Conservation (phyloP, 2,888 invertebrate species). For the Idaea aversata region DNA sequence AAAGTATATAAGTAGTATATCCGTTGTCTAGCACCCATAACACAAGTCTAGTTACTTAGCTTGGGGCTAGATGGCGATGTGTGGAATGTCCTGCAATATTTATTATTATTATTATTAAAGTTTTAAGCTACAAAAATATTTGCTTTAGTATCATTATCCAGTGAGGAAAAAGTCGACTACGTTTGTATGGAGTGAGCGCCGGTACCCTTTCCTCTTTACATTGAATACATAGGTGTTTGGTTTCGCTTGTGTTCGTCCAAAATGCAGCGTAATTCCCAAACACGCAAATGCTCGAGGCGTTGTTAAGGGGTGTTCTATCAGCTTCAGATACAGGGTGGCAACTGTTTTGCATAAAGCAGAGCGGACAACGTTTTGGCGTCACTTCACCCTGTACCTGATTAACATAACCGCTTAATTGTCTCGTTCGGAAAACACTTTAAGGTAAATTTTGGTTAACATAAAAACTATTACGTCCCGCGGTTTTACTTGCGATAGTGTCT, state of each 20-base stretch:
- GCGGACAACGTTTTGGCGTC: constrained; percentile 71
- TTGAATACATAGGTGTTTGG: background rate
- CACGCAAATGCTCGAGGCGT: constrained; percentile 6
- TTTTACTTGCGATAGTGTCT: too few species aligned
- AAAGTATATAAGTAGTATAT: too few species aligned
- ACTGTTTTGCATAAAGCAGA: constrained; percentile 70
- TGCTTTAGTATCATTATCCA: too few species aligned
- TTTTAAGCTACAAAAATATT: too few species aligned
- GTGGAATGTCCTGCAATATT: too few species aligned
- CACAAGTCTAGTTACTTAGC: too few species aligned
- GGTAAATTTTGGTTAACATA: constrained; percentile 56
- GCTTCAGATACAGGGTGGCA: constrained; percentile 21
- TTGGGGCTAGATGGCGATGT: too few species aligned
- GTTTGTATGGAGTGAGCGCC: too few species aligned
- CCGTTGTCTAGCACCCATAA: too few species aligned
- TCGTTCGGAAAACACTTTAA: constrained; percentile 71
- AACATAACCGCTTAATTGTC: constrained; percentile 78
- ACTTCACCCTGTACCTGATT: constrained; percentile 71
- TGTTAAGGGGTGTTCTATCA: constrained; percentile 20
- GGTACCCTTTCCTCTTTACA: background rate
- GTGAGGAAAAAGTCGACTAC: too few species aligned
- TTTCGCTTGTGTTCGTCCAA: background rate
- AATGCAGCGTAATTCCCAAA: background rate
- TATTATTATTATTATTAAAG: too few species aligned
- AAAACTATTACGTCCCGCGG: background rate